A percentile compares a stretch with the other conserved stretches of the same genome.
Evolutionary conservation across 2,113 vertebrate species (phyloP).

Genomic region (Charadrius vociferus): DNA sequence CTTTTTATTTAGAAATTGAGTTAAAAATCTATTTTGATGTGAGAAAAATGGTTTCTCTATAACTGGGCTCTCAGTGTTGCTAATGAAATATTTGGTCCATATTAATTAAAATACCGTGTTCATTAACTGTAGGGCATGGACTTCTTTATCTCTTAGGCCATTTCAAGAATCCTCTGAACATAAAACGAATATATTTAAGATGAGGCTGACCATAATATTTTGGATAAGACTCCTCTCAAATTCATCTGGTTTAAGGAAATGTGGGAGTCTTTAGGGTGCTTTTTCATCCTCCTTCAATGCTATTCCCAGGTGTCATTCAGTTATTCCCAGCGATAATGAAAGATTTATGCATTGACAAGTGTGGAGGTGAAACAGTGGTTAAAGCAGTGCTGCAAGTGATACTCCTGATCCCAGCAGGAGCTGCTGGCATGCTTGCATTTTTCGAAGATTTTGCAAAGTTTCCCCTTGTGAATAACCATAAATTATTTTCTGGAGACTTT

Average conservation of each 20-base stretch:
- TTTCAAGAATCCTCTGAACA: not conserved
- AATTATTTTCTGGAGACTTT: slow-evolving; percentile 61
- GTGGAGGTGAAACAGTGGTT: slow-evolving; percentile 73
- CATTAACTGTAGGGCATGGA: not conserved
- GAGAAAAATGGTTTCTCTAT: not conserved
- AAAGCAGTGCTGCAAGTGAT: slow-evolving; percentile 72
- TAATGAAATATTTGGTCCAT: not conserved
- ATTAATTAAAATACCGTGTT: not conserved
- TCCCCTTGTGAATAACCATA: slow-evolving; percentile 63
- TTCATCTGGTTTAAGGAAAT: not conserved
- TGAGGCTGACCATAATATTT: not conserved
- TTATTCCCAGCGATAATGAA: slow-evolving; percentile 69
- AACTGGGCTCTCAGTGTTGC: accelerated
- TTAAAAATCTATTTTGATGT: not conserved
- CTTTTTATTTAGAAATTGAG: not conserved
- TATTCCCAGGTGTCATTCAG: slow-evolving; percentile 61
- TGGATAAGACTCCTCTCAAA: not conserved
- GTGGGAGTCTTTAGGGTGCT: not conserved
- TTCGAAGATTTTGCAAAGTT: slow-evolving; percentile 35
- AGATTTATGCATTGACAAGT: slow-evolving; percentile 79
- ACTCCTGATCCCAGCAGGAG: slow-evolving; percentile 77
- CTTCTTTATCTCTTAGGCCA: not conserved
- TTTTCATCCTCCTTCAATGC: not conserved
- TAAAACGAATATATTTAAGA: not conserved
- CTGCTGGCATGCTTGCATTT: slow-evolving; percentile 48